Conservation (phyloP, 2,113 vertebrate genomes). For the Corythoichthys intestinalis region DNA sequence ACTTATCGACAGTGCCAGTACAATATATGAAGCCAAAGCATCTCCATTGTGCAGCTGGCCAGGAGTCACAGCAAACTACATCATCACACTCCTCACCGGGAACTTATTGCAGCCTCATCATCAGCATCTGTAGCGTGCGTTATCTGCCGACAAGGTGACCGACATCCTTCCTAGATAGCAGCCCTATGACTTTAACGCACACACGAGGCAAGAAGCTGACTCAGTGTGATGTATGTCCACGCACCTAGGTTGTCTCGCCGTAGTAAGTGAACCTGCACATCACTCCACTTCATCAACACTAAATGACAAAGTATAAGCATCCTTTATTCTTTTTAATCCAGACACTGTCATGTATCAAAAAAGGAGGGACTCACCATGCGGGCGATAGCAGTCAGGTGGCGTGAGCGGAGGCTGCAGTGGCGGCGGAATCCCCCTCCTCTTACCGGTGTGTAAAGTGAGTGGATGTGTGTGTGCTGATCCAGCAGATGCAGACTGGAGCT, state of each 20-base stretch:
- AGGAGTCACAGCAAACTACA: slow-evolving; percentile 26
- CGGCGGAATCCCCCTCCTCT: slow-evolving; percentile 63
- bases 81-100: slow-evolving; percentile 3
- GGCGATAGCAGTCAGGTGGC: slow-evolving; percentile 53
- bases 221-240: slow-evolving; percentile 1
- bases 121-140: not conserved
- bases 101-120: slow-evolving; percentile 24
- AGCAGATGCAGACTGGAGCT: slow-evolving; percentile 68
- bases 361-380: slow-evolving; percentile 54
- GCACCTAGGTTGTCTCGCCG: slow-evolving; percentile 14
- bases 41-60: slow-evolving; percentile 10
- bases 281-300: slow-evolving; percentile 39
- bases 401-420: slow-evolving; percentile 49
- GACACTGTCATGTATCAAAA: slow-evolving; percentile 47
- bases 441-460: slow-evolving; percentile 30
- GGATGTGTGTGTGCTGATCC: slow-evolving; percentile 58
- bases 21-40: slow-evolving; percentile 19
- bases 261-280: slow-evolving; percentile 44
- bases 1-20: slow-evolving; percentile 45
- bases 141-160: slow-evolving; percentile 37
- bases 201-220: slow-evolving; percentile 9
- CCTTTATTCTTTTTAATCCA: slow-evolving; percentile 49
- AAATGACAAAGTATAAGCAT: slow-evolving; percentile 28
- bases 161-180: slow-evolving; percentile 38
- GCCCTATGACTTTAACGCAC: slow-evolving; percentile 14